Evolutionary conservation across 2,113 vertebrate species (phyloP).

Genomic region (Heterotis niloticus): DNA sequence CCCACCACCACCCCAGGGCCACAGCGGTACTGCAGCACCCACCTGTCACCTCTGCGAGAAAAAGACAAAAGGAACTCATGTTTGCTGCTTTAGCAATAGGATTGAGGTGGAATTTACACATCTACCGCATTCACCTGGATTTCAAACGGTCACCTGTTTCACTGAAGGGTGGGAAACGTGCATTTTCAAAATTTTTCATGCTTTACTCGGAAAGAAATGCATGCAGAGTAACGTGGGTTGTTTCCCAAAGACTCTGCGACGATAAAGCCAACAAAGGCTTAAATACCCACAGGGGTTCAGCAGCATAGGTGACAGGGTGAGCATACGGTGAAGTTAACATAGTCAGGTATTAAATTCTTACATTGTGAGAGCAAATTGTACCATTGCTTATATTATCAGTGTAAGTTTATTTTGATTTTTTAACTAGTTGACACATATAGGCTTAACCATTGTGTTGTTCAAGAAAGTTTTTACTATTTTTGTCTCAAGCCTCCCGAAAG

Average conservation of each 20-base stretch:
- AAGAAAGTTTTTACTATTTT: slow-evolving; percentile 55
- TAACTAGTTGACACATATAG: slow-evolving; percentile 65
- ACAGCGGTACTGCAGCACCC: background rate
- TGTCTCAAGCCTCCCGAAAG: slow-evolving; percentile 44
- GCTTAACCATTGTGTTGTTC: slow-evolving; percentile 74
- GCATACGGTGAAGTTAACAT: slow-evolving; percentile 15
- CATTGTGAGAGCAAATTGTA: slow-evolving; percentile 60
- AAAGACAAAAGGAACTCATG: slow-evolving; percentile 6
- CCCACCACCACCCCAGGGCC: background rate
- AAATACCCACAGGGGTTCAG: slow-evolving; percentile 14
- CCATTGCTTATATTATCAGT: slow-evolving; percentile 73
- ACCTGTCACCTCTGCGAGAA: slow-evolving; percentile 23
- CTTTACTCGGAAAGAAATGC: background rate
- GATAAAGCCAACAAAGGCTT: background rate
- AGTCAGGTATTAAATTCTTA: slow-evolving; percentile 27
- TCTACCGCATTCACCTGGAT: slow-evolving; percentile 20
- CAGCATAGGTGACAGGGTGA: background rate
- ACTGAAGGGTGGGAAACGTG: slow-evolving; percentile 25
- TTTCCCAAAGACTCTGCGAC: slow-evolving; percentile 15
- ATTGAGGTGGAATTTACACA: slow-evolving; percentile 26
- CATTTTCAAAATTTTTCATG: slow-evolving; percentile 4
- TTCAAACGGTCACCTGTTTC: slow-evolving; percentile 23
- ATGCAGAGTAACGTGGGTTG: background rate
- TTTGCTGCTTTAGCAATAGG: slow-evolving; percentile 27
- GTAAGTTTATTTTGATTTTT: slow-evolving; percentile 55